Evolutionary conservation across 2,888 invertebrate genomes (phyloP).

Genomic region (Drosophila pseudotakahashii): DNA sequence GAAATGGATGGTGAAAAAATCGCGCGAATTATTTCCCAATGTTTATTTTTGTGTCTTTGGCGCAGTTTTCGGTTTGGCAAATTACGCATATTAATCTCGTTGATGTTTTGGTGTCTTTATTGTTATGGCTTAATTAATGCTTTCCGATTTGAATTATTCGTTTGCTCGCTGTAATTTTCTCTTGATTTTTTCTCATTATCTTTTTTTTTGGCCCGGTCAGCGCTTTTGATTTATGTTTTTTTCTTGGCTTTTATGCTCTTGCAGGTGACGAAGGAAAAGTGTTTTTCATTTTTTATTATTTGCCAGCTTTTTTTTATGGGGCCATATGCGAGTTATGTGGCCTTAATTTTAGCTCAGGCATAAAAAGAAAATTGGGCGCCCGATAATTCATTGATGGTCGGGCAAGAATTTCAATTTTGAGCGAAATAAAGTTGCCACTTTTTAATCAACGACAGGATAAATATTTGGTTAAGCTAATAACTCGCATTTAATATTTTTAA

Average conservation of each 20-base stretch:
- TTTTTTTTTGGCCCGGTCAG: constrained; percentile 14
- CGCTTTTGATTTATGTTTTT: constrained; percentile 35
- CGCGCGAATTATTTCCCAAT: constrained; percentile 13
- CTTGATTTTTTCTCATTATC: neutral
- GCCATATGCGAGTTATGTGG: constrained; percentile 27
- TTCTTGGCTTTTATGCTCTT: constrained; percentile 23
- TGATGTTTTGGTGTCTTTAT: constrained; percentile 42
- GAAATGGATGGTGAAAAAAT: constrained; percentile 5
- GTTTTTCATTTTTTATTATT: constrained; percentile 31
- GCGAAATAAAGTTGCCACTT: neutral
- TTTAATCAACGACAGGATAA: too few relatives aligned
- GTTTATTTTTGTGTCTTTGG: constrained; percentile 19
- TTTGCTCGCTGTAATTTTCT: constrained; percentile 7
- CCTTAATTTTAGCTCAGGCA: constrained; percentile 21
- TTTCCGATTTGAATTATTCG: constrained; percentile 45
- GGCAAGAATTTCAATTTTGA: constrained; percentile 3
- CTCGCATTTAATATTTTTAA: too few relatives aligned
- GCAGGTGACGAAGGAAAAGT: constrained; percentile 34
- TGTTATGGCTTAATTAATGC: constrained; percentile 68
- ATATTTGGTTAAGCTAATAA: too few relatives aligned
- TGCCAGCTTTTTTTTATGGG: constrained; percentile 19
- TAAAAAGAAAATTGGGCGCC: constrained; percentile 19
- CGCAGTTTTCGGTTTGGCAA: constrained; percentile 5
- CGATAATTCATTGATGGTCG: constrained; percentile 11
- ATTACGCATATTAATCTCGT: constrained; percentile 17